Evolutionary conservation across 2,888 invertebrate species (phyloP).

Genomic region (Blastobasis adustella): DNA sequence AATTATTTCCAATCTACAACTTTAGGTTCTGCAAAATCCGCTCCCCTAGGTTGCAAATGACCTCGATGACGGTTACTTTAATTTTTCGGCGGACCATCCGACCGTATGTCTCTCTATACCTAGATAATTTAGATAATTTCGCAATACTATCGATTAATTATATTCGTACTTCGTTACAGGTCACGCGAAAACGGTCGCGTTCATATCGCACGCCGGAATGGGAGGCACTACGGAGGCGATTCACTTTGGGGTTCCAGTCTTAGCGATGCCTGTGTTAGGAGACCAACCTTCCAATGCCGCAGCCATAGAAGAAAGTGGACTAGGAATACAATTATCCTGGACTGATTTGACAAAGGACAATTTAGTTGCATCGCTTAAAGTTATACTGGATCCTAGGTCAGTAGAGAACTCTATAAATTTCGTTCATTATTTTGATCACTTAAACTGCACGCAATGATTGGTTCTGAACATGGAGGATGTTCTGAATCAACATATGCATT

Average conservation of each 20-base stretch:
- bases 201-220: conserved; percentile 76
- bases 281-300: conserved; percentile 77
- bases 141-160: no score
- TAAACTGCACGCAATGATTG: no score
- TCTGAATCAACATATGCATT: no score
- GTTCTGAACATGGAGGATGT: no score
- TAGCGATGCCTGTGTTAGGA: conserved; percentile 75
- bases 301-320: conserved; percentile 70
- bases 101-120: no score
- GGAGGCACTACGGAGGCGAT: conserved; percentile 76
- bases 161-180: conserved; percentile 41
- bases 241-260: conserved; percentile 74
- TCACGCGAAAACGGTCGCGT: conserved; percentile 75
- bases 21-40: no score
- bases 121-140: no score
- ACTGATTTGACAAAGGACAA: conserved; percentile 65
- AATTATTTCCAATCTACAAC: no score
- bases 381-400: conserved; percentile 72
- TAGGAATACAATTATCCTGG: conserved; percentile 62
- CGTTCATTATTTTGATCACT: no score
- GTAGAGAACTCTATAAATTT: conserved; percentile 16
- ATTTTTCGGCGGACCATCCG: no score
- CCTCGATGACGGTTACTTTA: no score
- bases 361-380: conserved; percentile 65
- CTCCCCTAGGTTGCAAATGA: no score